Percentiles rank a stretch among this genome's conserved stretches.
Conservation (phyloP, 2,888 invertebrate species). For the Ophion ellenae region DNA sequence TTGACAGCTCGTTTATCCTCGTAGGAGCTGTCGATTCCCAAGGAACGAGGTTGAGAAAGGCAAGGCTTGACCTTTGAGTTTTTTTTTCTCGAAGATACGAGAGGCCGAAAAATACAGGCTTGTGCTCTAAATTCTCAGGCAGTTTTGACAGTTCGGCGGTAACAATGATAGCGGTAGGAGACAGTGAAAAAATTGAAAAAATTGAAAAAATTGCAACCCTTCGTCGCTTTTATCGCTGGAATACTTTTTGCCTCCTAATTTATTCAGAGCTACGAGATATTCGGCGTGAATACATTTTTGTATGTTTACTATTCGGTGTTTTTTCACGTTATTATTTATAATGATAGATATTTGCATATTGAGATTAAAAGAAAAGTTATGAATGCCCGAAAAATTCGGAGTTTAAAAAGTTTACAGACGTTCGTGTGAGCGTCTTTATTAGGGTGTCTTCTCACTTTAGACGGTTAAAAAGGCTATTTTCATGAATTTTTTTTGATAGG, state of each 20-base stretch:
- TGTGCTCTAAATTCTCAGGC: neutral
- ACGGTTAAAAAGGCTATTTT: too few relatives aligned
- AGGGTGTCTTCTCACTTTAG: too few relatives aligned
- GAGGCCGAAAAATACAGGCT: neutral
- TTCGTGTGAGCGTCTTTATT: too few relatives aligned
- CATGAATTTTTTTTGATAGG: too few relatives aligned
- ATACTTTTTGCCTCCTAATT: neutral
- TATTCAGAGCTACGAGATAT: neutral
- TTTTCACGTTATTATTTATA: neutral
- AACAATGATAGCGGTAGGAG: neutral
- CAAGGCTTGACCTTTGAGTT: constrained; percentile 12
- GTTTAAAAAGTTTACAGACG: too few relatives aligned
- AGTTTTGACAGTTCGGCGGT: constrained; percentile 2
- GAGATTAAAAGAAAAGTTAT: neutral
- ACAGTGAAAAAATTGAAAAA: neutral
- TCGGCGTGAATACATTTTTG: neutral
- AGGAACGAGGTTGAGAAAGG: constrained; percentile 41
- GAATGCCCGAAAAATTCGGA: too few relatives aligned
- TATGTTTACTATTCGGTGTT: neutral
- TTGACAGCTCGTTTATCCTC: constrained; percentile 54
- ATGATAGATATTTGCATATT: neutral
- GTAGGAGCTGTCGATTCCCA: constrained; percentile 40
- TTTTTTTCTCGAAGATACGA: constrained; percentile 21
- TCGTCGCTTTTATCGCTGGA: neutral
- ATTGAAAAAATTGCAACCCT: neutral